Conservation (phyloP, 2,888 invertebrate genomes). For the Drosophila neonasuta region DNA sequence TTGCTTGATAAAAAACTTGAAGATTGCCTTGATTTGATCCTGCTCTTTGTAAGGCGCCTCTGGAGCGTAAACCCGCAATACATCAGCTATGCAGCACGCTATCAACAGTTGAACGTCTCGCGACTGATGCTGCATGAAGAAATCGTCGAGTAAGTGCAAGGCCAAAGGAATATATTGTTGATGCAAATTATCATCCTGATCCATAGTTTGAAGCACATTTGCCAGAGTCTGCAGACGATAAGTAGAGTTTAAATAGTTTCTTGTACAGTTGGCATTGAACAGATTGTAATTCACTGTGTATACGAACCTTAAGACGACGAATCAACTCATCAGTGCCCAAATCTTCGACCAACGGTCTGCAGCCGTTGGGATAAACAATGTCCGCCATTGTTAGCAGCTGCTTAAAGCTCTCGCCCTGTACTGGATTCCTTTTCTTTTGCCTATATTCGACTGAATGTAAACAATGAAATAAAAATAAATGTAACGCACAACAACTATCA, state of each 20-base stretch:
- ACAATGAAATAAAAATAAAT: conserved; percentile 8
- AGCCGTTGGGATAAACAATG: conserved; percentile 96
- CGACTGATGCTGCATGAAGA: conserved; percentile 93
- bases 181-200: conserved; percentile 96
- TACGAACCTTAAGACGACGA: conserved; percentile 92
- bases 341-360: conserved; percentile 96
- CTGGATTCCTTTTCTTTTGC: background rate
- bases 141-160: conserved; percentile 95
- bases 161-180: conserved; percentile 96
- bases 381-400: conserved; percentile 86
- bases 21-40: conserved; percentile 94
- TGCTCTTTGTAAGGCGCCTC: conserved; percentile 98
- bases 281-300: background rate
- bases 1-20: conserved; percentile 96
- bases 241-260: background rate
- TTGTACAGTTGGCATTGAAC: background rate
- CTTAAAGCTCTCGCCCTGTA: conserved; percentile 13
- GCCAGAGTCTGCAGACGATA: conserved; percentile 88
- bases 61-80: conserved; percentile 97
- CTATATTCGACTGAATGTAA: conserved; percentile 38
- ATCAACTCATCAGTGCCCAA: conserved; percentile 97
- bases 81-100: conserved; percentile 98
- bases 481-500: conserved; percentile 5
- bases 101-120: conserved; percentile 96
- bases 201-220: conserved; percentile 97